phyloP scores from a whole-genome alignment of 2,113 vertebrate species.

The Equus przewalskii region DNA sequence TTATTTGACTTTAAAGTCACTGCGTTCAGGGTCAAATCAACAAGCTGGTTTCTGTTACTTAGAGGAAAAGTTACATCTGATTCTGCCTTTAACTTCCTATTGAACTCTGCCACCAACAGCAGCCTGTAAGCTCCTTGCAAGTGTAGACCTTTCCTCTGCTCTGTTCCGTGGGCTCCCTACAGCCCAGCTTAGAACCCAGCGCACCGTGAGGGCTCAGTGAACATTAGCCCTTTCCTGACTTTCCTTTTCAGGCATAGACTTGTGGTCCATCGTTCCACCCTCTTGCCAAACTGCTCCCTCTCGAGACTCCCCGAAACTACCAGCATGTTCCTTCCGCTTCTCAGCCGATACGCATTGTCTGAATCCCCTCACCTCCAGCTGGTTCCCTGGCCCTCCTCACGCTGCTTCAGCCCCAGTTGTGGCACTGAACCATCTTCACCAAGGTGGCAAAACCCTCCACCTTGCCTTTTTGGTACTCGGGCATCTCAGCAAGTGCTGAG shows the following conservation, averaged over 20 bases:
- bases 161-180: not conserved
- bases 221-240: not conserved
- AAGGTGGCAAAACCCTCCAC: not conserved
- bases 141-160: not conserved
- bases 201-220: accelerated
- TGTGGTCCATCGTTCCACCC: too few species aligned
- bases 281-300: not conserved
- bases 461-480: not conserved
- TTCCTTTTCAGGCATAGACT: not conserved
- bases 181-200: not conserved
- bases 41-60: not conserved
- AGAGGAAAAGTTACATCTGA: not conserved
- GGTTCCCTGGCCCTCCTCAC: accelerated
- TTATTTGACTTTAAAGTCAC: not conserved
- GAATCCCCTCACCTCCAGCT: not conserved
- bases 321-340: not conserved
- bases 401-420: not conserved
- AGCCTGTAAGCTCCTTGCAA: not conserved
- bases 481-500: not conserved
- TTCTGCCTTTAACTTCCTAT: not conserved
- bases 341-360: not conserved
- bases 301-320: not conserved
- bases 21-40: not conserved
- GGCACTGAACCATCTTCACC: not conserved
- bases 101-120: not conserved